These are phyloP conservation scores for Hedya salicella DNA, from an alignment of 2,888 invertebrate genomes.

Conservation along the genomic window DNA sequence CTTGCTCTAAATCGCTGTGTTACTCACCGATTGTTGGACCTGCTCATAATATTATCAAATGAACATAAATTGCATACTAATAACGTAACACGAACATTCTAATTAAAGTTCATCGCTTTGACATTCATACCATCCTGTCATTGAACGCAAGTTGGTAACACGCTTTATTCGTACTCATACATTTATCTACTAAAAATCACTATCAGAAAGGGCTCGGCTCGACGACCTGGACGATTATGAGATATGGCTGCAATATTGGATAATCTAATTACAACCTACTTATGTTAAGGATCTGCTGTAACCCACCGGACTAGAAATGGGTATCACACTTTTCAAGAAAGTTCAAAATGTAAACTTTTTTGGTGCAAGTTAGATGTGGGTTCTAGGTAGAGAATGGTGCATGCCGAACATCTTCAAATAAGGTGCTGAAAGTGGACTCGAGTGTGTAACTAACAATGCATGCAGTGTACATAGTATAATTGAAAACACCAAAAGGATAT, in stretches of 20 bases:
- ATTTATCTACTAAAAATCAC: constrained; percentile 76
- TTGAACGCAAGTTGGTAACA: constrained; percentile 77
- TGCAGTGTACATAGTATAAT: constrained; percentile 84
- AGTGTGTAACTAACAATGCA: constrained; percentile 85
- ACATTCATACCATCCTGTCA: constrained; percentile 83
- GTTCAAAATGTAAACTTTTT: constrained; percentile 65
- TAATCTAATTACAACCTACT: constrained; percentile 64
- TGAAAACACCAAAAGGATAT: constrained; percentile 75
- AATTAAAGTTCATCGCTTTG: constrained; percentile 85
- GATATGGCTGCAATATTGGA: constrained; percentile 79
- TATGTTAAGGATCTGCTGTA: constrained; percentile 33
- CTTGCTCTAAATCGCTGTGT: constrained; percentile 74
- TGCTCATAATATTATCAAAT: constrained; percentile 65
- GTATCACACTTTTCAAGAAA: constrained; percentile 61
- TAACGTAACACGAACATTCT: constrained; percentile 83
- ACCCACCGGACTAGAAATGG: constrained; percentile 16
- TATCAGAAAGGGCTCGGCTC: constrained; percentile 81
- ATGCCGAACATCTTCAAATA: constrained; percentile 76
- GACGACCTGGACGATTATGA: constrained; percentile 68
- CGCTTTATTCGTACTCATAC: constrained; percentile 74
- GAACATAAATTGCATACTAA: constrained; percentile 80
- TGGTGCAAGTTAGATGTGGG: constrained; percentile 84
- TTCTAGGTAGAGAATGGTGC: constrained; percentile 84
- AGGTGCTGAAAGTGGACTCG: constrained; percentile 79
- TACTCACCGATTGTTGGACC: constrained; percentile 69